Evolutionary conservation across 2,797 vertebrate genomes (phyloP), one percentile per base, ranked within the genome.

Genomic region (Coranthus polyacanthus): DNA sequence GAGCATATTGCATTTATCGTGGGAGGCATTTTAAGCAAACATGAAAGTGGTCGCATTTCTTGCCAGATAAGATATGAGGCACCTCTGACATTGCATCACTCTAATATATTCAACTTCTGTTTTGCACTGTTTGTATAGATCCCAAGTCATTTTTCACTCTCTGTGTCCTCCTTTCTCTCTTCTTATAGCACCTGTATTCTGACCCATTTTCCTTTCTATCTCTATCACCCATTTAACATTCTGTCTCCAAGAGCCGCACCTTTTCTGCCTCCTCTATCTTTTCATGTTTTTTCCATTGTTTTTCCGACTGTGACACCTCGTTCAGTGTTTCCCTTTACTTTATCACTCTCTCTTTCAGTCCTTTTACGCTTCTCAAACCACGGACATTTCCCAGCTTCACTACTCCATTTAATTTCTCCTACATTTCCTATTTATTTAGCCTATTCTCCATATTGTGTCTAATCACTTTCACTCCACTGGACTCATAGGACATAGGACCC

Each of bases 221-320:
- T 68, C 53, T 62, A 41, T 85, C 68, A 68, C 64, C 58, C 54
- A 68, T 86, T 69, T 79, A 71, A 84, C 77, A 75, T 65, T 56
- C 45, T 46, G 54, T 61, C 68, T 66, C 56, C 50, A 56, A 72
- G 37, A 24, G 52, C 75, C 46, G 46, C 56, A 45, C 58, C 21
- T 65, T 56, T 62, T 43, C 44, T 47, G 71, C 69, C 75, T 72
- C 52, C 58, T 70, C 51, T 64, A 56, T 80, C 62, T 78, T 34
- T 73, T 49, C 66, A 50, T 78, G 39, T 68, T 59, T 60, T 72
- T 64, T 63, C 42, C 18, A 61, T 73, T 72, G 60, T 79, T 76
- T 61, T 50, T 68, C 68, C 60, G 63, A 36, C 66, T 41, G 22
- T 55, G 70, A 68, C 52, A 68, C 65, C 43, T 71, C 42, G 47